Evolutionary conservation across 2,113 vertebrate genomes (phyloP), one percentile per base, ranked within the genome.

Genomic region (Tupaia chinensis): DNA sequence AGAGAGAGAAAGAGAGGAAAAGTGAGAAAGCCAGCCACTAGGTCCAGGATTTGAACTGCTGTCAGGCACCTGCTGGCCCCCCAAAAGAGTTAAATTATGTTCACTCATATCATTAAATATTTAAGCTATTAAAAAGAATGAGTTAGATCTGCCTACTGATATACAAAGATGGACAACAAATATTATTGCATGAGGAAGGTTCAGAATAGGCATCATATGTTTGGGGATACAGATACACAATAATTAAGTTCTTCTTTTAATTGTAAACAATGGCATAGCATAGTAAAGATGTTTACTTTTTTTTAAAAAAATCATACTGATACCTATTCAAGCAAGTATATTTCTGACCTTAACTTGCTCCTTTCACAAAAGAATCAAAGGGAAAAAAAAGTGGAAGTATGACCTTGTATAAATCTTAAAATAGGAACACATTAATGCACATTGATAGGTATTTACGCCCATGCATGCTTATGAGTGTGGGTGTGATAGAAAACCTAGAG

Each of bases 391-490:
- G 15, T 16, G 44, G 23, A 68, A 13, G 32, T 10, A 32, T 72
- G 32, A 23, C 14, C 5, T 27, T 23, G 14, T 17, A 9, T 16
- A 10, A 4, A 68, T 22, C 6, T 54, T 34, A 76, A 87, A 78
- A 61, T 78, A 25, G 53, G 32, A 66, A 13, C 63, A n/a, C 54
- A 14, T 44, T 60, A 29, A 76, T 25, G 25, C 5, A 65, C 1
- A 17, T 53, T 53, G 1, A 32, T 5, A 89, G 3, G 69, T 7
- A 32, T 32, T 14, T 0, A 25, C 9, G 25, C 23, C 61, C 53
- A 65, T 0, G n/a, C 1, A 5, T 7, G 1, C 9, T 0, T 2
- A 12, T 20, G 5, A 32, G 22, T 61, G 34, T 3, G 9, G 13
- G 29, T 58, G 1, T 73, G 20, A 68, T 29, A 23, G 8, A 54